Conservation (phyloP, 2,888 invertebrate genomes). For the Eilema sororculum region DNA sequence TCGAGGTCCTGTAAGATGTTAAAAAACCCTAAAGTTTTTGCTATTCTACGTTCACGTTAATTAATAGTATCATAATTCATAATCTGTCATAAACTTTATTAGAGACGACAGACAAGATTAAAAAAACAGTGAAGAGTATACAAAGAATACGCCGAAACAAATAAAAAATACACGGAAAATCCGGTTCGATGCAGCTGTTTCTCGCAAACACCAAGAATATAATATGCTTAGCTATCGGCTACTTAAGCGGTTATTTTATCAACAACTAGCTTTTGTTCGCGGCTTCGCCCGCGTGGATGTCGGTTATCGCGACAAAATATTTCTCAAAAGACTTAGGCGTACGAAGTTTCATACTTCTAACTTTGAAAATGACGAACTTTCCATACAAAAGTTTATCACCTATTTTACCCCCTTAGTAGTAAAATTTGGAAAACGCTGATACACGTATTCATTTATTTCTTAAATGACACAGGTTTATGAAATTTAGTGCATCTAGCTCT, state of each 20-base stretch:
- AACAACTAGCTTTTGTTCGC: background rate
- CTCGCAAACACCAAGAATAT: constrained; percentile 36
- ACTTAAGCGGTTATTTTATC: background rate
- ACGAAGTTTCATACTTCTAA: no score
- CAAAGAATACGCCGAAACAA: background rate
- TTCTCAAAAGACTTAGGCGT: no score
- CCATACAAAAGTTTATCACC: no score
- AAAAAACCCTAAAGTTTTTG: background rate
- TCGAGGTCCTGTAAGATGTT: background rate
- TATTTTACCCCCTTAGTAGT: no score
- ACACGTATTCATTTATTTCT: no score
- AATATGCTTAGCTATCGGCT: constrained; percentile 21
- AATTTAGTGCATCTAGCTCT: no score
- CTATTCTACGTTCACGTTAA: background rate
- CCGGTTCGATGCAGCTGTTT: constrained; percentile 43
- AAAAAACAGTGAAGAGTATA: constrained; percentile 19
- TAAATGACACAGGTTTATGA: no score
- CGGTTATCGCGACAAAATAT: no score
- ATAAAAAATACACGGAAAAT: constrained; percentile 49
- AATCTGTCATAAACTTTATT: background rate
- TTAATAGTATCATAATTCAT: background rate
- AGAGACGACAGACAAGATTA: constrained; percentile 17
- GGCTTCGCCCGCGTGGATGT: no score
- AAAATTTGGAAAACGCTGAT: no score
- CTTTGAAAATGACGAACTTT: no score